Conservation (phyloP, 2,113 vertebrate genomes). For the human (Homo sapiens) region GRCh38 chr21:30592001-30592500, state of each 20-base stretch:
- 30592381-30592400: slow-evolving; percentile 7
- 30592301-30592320: not conserved
- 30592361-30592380: not conserved
- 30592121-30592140: not conserved
- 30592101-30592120: not conserved
- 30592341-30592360: not conserved
- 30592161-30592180: not conserved
- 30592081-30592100: not conserved
- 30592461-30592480: slow-evolving; percentile 38
- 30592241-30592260: not conserved
- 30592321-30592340: not conserved
- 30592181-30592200: not conserved
- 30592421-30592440: not conserved
- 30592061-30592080: not conserved
- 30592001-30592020: not conserved
- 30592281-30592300: not conserved
- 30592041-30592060: not conserved
- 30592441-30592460: not conserved
- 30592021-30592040: not conserved
- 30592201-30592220: not conserved
- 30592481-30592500: not conserved
- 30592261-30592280: not conserved
- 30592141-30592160: not conserved
- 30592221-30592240: not conserved
- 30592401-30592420: not conserved